phyloP scores from a whole-genome alignment of 2,113 vertebrate species.

The Proterorhinus semilunaris region DNA sequence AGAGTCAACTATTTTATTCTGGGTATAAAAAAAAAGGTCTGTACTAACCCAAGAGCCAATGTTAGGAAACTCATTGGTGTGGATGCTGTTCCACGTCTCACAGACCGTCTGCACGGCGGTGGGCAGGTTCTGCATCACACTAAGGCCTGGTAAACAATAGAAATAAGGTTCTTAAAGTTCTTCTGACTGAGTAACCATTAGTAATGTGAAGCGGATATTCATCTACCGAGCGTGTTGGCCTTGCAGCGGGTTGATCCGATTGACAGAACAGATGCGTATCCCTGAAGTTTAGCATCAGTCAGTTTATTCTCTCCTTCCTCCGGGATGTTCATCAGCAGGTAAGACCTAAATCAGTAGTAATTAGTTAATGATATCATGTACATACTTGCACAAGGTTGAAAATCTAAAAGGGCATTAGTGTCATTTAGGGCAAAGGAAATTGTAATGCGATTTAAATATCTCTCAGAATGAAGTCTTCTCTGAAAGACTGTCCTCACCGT shows the following conservation, averaged over 20 bases:
- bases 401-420: background rate
- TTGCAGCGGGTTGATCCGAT: slow-evolving; percentile 94
- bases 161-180: background rate
- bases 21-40: too few relatives aligned
- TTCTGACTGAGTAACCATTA: background rate
- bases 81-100: slow-evolving; percentile 94
- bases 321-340: slow-evolving; percentile 89
- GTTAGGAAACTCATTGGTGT: slow-evolving; percentile 97
- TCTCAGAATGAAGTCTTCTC: background rate
- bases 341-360: slow-evolving; percentile 78
- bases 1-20: background rate
- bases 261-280: slow-evolving; percentile 91
- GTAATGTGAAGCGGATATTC: background rate
- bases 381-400: background rate
- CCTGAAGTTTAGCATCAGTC: slow-evolving; percentile 87
- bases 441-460: background rate
- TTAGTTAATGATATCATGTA: background rate
- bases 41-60: slow-evolving; percentile 94
- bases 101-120: slow-evolving; percentile 88
- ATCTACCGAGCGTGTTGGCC: slow-evolving; percentile 86
- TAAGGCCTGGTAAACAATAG: slow-evolving; percentile 76
- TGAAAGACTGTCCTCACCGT: slow-evolving; percentile 73
- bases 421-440: background rate
- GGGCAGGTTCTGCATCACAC: slow-evolving; percentile 91
- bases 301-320: slow-evolving; percentile 88